Conservation (phyloP, 1,140 invertebrate species). For the Drosophila chauvacae region DNA sequence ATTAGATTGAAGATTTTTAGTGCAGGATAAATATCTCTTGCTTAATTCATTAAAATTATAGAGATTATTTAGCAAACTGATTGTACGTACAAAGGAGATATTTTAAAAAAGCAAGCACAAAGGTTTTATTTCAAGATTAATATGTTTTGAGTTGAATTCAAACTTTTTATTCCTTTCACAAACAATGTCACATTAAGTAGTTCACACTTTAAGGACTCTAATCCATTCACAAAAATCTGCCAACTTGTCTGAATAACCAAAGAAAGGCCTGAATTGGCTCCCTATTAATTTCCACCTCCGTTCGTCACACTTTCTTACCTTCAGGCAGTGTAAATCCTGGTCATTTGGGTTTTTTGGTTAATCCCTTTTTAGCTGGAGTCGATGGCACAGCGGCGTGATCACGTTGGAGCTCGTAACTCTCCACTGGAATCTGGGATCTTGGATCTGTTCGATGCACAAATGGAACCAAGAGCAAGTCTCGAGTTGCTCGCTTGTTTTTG, state of each 20-base stretch:
- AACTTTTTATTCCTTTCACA: neutral
- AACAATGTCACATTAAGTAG: neutral
- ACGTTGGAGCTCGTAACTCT: constrained; percentile 21
- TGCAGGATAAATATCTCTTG: neutral
- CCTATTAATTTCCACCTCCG: neutral
- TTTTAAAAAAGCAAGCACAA: neutral
- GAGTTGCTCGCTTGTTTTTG: constrained; percentile 53
- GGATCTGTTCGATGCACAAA: constrained; percentile 65
- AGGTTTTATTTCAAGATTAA: neutral
- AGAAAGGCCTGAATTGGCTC: neutral
- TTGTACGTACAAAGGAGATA: neutral
- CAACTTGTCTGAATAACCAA: neutral
- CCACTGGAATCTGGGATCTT: constrained; percentile 24
- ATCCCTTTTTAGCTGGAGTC: constrained; percentile 53
- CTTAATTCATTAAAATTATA: neutral
- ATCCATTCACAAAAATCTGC: neutral
- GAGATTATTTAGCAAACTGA: neutral
- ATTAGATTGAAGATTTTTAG: neutral
- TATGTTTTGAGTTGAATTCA: neutral
- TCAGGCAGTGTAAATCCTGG: constrained; percentile 59
- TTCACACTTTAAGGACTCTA: neutral
- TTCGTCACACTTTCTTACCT: constrained; percentile 54
- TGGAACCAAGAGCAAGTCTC: constrained; percentile 52
- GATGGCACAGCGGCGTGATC: constrained; percentile 63
- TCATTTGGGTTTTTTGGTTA: constrained; percentile 33